Evolutionary conservation across 2,888 invertebrate genomes (phyloP), one percentile per base, ranked within the genome.

Genomic region (Eugnorisma glareosa): DNA sequence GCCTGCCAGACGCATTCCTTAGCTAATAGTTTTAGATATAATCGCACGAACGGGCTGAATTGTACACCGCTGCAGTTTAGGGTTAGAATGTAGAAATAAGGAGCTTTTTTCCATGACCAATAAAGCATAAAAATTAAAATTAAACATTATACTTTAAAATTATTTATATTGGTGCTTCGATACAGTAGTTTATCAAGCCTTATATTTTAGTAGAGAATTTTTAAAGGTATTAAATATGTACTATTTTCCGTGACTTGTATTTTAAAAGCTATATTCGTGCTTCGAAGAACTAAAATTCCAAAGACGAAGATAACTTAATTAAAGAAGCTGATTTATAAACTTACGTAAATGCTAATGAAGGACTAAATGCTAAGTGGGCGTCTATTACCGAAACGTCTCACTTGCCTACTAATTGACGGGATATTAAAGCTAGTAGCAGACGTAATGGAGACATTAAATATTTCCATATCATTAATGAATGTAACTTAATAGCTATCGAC

Each of bases 401-500:
- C 61, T 40, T n/a, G 63, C 63, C 37, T 40, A 64, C 64, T 67
- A 84, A 86, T 80, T 86, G 70, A 70, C 70, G 35, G 76, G 54
- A 64, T 54, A 63, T 59, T 74, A 67, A 63, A 68, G 48, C 61
- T 37, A 43, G 57, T 48, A 67, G 68, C 72, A 54, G 24, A 48
- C 63, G 28, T 79, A 72, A 86, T 83, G 43, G 61, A 88, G 79
- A 68, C 80, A 75, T 79, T 73, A 86, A 77, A 81, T 75, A 83
- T 79, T 77, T 74, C 68, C 72, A 72, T 80, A 74, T 82, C 72
- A 75, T 83, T 75, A 82, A 82, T 78, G 81, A 82, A 82, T 77
- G 80, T 72, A 83, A 82, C 78, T 57, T 78, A 78, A 85, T 82
- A 81, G 83, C 81, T 77, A 82, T 86, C 40, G 77, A 86, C 80